Evolutionary conservation across 92 coral and sea anemone genomes (phyloP).

Genomic region (Meandrina meandrites): DNA sequence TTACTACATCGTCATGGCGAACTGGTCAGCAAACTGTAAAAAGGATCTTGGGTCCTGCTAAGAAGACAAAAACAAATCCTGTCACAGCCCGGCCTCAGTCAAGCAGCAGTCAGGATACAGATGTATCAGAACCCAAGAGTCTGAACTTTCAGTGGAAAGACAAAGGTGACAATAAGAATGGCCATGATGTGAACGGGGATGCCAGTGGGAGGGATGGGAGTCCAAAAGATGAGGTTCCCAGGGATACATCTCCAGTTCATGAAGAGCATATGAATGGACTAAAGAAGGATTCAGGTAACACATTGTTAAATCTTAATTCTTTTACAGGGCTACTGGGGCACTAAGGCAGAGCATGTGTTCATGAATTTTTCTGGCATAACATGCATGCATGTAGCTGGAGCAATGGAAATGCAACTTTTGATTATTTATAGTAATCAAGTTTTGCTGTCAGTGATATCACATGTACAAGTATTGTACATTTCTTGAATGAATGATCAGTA

Average conservation of each 20-base stretch:
- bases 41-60: conserved; percentile 76
- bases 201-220: conserved; percentile 19
- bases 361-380: too few relatives aligned
- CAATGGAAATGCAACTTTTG: too few relatives aligned
- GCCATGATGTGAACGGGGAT: not conserved
- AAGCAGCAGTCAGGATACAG: conserved; percentile 56
- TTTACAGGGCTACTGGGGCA: not conserved
- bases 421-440: too few relatives aligned
- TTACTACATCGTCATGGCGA: conserved; percentile 92
- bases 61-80: conserved; percentile 54
- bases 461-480: too few relatives aligned
- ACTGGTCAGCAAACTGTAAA: conserved; percentile 94
- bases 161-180: conserved; percentile 3
- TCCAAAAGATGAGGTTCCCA: not conserved
- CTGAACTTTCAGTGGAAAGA: conserved; percentile 41
- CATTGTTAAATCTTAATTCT: not conserved
- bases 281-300: conserved; percentile 20
- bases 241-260: conserved; percentile 11
- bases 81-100: conserved; percentile 58
- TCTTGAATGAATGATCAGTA: too few relatives aligned
- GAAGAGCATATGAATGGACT: conserved; percentile 12
- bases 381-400: too few relatives aligned
- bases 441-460: too few relatives aligned
- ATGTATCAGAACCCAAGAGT: conserved; percentile 36
- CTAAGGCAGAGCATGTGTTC: not conserved